These are phyloP conservation scores for Malthinus flaveolus DNA, from an alignment of 2,888 invertebrate genomes.

Conservation along the genomic window DNA sequence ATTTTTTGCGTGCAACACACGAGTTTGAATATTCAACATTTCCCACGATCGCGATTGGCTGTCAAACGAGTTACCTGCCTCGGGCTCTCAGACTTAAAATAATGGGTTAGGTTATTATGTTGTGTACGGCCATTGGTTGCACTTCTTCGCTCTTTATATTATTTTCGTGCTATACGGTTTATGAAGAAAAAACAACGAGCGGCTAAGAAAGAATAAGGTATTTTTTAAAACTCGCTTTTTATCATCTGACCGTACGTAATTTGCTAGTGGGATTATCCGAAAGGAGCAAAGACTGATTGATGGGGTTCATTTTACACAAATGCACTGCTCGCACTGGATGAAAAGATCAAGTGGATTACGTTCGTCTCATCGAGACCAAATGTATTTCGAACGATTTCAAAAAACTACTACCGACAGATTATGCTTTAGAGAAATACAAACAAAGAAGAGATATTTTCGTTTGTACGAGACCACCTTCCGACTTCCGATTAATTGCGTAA, in stretches of 20 bases:
- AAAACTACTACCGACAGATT: neutral
- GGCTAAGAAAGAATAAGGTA: slow-evolving; percentile 15
- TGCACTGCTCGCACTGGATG: slow-evolving; percentile 26
- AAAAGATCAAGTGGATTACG: slow-evolving; percentile 16
- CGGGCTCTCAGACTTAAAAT: slow-evolving; percentile 32
- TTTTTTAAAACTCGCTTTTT: slow-evolving; percentile 17
- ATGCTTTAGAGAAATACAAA: neutral
- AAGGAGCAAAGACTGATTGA: slow-evolving; percentile 14
- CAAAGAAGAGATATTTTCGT: slow-evolving; percentile 49
- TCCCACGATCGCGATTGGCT: slow-evolving; percentile 37
- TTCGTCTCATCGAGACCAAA: slow-evolving; percentile 5
- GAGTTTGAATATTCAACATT: slow-evolving; percentile 33
- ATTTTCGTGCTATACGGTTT: slow-evolving; percentile 16
- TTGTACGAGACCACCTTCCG: slow-evolving; percentile 40
- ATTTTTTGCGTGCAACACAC: slow-evolving; percentile 28
- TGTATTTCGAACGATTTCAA: slow-evolving; percentile 2
- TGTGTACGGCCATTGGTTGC: slow-evolving; percentile 25
- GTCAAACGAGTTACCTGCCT: slow-evolving; percentile 36
- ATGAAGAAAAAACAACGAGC: slow-evolving; percentile 14
- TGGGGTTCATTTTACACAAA: slow-evolving; percentile 20
- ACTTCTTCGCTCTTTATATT: slow-evolving; percentile 9
- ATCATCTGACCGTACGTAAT: slow-evolving; percentile 15
- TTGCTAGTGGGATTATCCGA: slow-evolving; percentile 12
- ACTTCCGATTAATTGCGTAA: too few relatives aligned
- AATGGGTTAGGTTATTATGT: slow-evolving; percentile 30